Percentiles rank a stretch among this genome's conserved stretches.
phyloP scores from a whole-genome alignment of 2,797 vertebrate genomes.

The Acestrorhynchus altus region DNA sequence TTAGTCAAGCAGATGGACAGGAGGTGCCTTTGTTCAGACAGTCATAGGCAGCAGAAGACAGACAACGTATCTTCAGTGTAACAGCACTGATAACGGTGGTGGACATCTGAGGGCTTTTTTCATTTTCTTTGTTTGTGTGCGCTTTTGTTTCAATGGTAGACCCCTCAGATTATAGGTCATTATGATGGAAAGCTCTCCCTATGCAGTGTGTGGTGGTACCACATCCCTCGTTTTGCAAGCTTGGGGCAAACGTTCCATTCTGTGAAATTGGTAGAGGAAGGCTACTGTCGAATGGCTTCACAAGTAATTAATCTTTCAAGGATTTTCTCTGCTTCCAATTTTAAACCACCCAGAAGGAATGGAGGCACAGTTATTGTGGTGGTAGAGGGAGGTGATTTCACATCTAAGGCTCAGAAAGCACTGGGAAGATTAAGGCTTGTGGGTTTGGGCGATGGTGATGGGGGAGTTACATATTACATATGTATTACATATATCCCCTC shows the following conservation, averaged over 20 bases:
- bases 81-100: not conserved
- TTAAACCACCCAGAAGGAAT: constrained; percentile 60
- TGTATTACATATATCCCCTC: constrained; percentile 34
- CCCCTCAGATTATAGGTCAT: constrained; percentile 48
- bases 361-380: constrained; percentile 38
- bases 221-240: constrained; percentile 45
- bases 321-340: constrained; percentile 61
- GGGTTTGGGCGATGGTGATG: not conserved
- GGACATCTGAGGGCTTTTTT: not conserved
- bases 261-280: constrained; percentile 56
- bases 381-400: constrained; percentile 34
- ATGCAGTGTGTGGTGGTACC: constrained; percentile 32
- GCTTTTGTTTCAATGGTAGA: constrained; percentile 23
- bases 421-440: constrained; percentile 57
- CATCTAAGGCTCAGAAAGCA: constrained; percentile 54
- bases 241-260: constrained; percentile 52
- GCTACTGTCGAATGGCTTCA: constrained; percentile 55
- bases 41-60: not conserved
- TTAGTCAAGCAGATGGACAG: not conserved
- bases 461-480: constrained; percentile 38
- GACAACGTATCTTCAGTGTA: not conserved
- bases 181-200: constrained; percentile 46
- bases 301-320: constrained; percentile 66
- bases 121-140: not conserved
- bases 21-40: not conserved